phyloP scores from a whole-genome alignment of 2,797 vertebrate species.

The Lepilemur septentrionalis region DNA sequence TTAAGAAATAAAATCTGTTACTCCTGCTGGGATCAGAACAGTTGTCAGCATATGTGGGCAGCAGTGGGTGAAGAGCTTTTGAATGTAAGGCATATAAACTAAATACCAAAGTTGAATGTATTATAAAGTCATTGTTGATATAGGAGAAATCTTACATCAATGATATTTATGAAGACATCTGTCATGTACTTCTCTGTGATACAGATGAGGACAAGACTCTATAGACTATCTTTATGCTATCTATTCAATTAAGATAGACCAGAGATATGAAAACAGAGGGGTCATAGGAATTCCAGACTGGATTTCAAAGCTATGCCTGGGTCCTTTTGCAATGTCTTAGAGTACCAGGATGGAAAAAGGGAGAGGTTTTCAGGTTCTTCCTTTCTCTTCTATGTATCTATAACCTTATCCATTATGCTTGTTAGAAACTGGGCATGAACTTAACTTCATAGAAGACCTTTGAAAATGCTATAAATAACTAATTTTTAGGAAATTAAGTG shows the following conservation, averaged over 20 bases:
- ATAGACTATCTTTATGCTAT: neutral
- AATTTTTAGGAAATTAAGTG: constrained; percentile 32
- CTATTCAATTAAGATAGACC: neutral
- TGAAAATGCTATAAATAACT: neutral
- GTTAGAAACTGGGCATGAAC: constrained; percentile 13
- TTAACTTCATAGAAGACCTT: constrained; percentile 8
- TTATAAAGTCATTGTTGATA: constrained; percentile 61
- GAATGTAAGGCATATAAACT: constrained; percentile 64
- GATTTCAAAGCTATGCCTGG: neutral
- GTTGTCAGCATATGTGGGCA: constrained; percentile 77
- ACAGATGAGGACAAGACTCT: neutral
- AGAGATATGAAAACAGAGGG: neutral
- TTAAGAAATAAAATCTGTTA: constrained; percentile 79
- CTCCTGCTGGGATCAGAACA: constrained; percentile 76
- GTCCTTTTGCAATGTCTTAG: neutral
- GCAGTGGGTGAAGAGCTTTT: constrained; percentile 72
- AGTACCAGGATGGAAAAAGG: neutral
- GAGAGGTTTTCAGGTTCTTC: neutral
- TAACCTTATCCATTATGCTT: neutral
- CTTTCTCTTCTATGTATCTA: constrained; percentile 3
- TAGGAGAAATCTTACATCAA: constrained; percentile 35
- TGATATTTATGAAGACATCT: constrained; percentile 38
- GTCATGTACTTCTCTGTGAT: neutral
- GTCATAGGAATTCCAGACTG: neutral
- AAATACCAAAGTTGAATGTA: constrained; percentile 67